phyloP scores from a whole-genome alignment of 2,113 vertebrate genomes.

The Salvelinus alpinus region DNA sequence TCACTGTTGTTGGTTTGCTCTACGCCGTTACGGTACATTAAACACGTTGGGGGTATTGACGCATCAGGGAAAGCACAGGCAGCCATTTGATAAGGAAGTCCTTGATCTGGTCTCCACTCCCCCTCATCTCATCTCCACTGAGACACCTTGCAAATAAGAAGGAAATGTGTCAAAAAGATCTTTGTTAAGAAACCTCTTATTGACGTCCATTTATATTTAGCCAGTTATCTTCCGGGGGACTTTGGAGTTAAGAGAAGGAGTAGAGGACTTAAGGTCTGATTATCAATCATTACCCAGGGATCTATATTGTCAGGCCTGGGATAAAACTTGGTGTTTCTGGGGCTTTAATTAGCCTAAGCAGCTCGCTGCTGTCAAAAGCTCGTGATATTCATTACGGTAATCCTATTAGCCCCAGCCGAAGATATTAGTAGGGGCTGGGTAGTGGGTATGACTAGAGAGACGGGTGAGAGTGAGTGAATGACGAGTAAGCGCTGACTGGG shows the following conservation, averaged over 20 bases:
- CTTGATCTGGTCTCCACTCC: too few relatives aligned
- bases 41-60: too few relatives aligned
- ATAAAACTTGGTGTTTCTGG: constrained; percentile 16
- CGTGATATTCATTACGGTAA: constrained; percentile 52
- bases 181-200: too few relatives aligned
- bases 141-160: too few relatives aligned
- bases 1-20: too few relatives aligned
- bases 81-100: too few relatives aligned
- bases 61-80: too few relatives aligned
- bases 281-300: constrained; percentile 22
- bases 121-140: too few relatives aligned
- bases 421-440: constrained; percentile 7
- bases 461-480: neutral
- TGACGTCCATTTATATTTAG: too few relatives aligned
- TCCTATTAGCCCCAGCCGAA: constrained; percentile 40
- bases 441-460: neutral
- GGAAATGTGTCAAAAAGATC: too few relatives aligned
- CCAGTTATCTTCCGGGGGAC: too few relatives aligned
- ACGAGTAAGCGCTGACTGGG: neutral
- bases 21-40: too few relatives aligned
- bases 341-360: constrained; percentile 47
- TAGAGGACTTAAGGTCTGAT: neutral
- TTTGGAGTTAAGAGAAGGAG: neutral
- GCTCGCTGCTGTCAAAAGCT: constrained; percentile 28
- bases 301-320: constrained; percentile 13